These are phyloP conservation scores for Poecilia picta DNA, from an alignment of 2,797 vertebrate species.

Conservation along the genomic window DNA sequence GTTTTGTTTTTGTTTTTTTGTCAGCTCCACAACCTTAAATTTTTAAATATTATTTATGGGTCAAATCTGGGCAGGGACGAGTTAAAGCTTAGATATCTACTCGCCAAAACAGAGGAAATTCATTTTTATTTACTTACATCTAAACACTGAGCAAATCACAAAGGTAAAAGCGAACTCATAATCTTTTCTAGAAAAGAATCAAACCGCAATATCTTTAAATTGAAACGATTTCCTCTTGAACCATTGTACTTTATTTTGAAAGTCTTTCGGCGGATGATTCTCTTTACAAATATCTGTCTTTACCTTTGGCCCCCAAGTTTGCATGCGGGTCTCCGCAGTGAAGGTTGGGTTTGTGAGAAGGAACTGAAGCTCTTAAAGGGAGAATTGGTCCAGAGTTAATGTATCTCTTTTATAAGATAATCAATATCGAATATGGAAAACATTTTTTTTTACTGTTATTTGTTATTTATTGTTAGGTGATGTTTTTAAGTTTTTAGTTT, in stretches of 20 bases:
- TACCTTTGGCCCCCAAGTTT: constrained; percentile 30
- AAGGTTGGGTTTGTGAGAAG: constrained; percentile 46
- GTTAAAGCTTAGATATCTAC: not conserved
- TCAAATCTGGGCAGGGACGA: not conserved
- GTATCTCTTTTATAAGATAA: not conserved
- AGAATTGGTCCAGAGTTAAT: not conserved
- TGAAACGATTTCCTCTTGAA: not conserved
- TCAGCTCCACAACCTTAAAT: not conserved
- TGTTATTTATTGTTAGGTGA: too few relatives aligned
- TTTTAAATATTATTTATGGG: not conserved
- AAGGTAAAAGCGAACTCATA: not conserved
- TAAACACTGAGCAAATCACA: not conserved
- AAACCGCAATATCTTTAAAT: not conserved
- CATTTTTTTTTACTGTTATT: too few relatives aligned
- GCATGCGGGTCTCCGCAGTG: constrained; percentile 16
- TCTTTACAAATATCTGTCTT: not conserved
- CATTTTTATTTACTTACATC: not conserved
- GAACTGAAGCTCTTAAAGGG: constrained; percentile 52
- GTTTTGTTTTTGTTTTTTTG: not conserved
- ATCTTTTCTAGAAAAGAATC: not conserved
- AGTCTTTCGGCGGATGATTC: not conserved
- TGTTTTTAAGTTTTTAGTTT: too few relatives aligned
- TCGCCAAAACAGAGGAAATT: not conserved
- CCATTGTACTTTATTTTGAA: constrained; percentile 46
- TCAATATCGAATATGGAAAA: too few relatives aligned